Evolutionary conservation across 1,140 invertebrate genomes (phyloP), one percentile per base, ranked within the genome.

Genomic region (Oryctes rhinoceros): DNA sequence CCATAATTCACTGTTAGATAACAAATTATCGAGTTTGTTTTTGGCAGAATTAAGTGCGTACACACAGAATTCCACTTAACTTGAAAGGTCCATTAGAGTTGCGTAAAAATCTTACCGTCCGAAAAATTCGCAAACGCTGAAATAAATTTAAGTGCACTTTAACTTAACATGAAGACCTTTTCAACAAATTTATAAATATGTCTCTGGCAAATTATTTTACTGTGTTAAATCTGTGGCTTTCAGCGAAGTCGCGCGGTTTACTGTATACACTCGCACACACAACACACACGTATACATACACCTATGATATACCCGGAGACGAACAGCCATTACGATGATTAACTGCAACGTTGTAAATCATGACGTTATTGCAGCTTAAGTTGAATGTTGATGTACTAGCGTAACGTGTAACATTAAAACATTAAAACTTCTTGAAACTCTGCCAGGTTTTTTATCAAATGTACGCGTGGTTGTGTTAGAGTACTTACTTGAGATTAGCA

Each of bases 261-360:
- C 53, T 62, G 13, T 62, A 15, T 62, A 15, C 39, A 44, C 39
- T 44, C 39, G 5, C 6, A 20, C 9, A 35, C 4, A 3, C 65
- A 9, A 20, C 9, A 35, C 4, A 3, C 65, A 9, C 6, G 65
- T 24, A 37, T 15, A 35, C 9, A 37, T 9, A 37, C 65, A 35
- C 65, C 24, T 18, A 59, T 35, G 10, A 71, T 71, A 71, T 15
- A 71, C 65, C 35, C 65, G 35, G 20, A 62, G 75, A 78, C 53
- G 65, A 53, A 75, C 65, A 47, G 75, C 75, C 59, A 78, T 80
- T 80, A 78, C 74, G 53, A 78, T 78, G 74, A 80, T 80, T 80
- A 80, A 80, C 79, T 18, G 79, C 53, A 76, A 80, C 79, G 71
- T 65, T 80, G 76, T 80, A 80, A 80, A 80, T 80, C 79, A 80